Base-by-base conservation (phyloP, 2,113 vertebrate genomes). In the Rhodinocichla rosea region DNA sequence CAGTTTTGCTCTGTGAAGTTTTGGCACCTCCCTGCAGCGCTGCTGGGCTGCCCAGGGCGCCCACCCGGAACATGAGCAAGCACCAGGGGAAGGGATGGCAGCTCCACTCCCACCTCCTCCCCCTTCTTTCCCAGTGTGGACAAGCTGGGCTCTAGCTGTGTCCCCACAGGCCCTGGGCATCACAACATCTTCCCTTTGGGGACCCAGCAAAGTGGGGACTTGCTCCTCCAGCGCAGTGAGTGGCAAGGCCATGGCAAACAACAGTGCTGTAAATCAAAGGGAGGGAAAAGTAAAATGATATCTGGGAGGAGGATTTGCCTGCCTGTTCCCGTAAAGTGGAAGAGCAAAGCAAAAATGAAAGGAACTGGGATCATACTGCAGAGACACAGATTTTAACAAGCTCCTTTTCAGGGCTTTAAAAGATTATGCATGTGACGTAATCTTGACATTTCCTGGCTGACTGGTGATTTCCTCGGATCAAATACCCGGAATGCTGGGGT, bases 401-500 rank as follows among this genome's bases (percentile, higher is more conserved):
- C 47, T 82, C 47, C 49, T 74, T 96, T 91, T 73, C 77, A 84
- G 35, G 44, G 39, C 90, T 90, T 94, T 78, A 71, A 81, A 90
- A 81, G 86, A 73, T 70, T 74, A 90, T 47, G 83, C 64, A 76
- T 14, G 35, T 94, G 95, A 95, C 33, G 69, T 91, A 77, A 93
- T 87, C 89, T 47, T 83, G 89, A 96, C 92, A 93, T 94, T 95
- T 96, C 86, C 91, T 90, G 89, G 69, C 92, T 95, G 64, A 40
- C 64, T 87, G 83, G 83, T 1, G 15, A 70, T 94, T 95, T 93
- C 91, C 94, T 93, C 1, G 4, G 92, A 95, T 91, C 89, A 94
- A 94, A 93, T 75, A 33, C 68, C 33, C 5, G 0, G 55, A 86
- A 74, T 83, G 73, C 80, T 2, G 7, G 50, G 78, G 64, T 87